Conservation (phyloP, 1,140 invertebrate genomes). For the Zaprionus tsacasi region DNA sequence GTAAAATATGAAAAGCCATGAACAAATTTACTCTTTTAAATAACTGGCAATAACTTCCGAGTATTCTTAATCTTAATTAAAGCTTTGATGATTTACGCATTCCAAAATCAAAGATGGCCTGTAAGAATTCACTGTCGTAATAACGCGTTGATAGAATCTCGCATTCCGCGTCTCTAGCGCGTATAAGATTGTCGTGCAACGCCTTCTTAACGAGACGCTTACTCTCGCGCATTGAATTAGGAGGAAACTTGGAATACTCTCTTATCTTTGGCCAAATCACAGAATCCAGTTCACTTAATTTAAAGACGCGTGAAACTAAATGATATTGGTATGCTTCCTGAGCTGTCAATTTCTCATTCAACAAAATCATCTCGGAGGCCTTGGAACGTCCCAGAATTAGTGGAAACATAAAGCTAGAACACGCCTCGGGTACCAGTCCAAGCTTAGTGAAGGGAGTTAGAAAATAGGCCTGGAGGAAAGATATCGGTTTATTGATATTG, state of each 20-base stretch:
- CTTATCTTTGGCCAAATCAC: constrained; percentile 69
- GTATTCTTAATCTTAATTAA: constrained; percentile 13
- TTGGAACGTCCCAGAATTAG: constrained; percentile 90
- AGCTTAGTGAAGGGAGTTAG: constrained; percentile 93
- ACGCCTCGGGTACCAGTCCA: constrained; percentile 93
- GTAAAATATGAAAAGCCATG: not conserved
- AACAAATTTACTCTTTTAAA: not conserved
- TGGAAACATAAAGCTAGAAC: constrained; percentile 94
- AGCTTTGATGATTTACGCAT: constrained; percentile 67
- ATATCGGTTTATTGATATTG: not conserved
- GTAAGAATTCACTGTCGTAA: constrained; percentile 55
- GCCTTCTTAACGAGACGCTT: constrained; percentile 57
- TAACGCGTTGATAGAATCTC: constrained; percentile 50
- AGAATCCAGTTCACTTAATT: constrained; percentile 51
- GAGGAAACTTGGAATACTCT: constrained; percentile 60
- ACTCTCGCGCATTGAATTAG: constrained; percentile 56
- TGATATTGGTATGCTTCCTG: constrained; percentile 90
- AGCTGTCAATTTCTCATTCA: constrained; percentile 92
- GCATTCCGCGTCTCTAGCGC: constrained; percentile 57
- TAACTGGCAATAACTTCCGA: not conserved
- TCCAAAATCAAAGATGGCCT: constrained; percentile 65
- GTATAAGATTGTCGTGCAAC: constrained; percentile 41
- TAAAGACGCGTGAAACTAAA: constrained; percentile 84
- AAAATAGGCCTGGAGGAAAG: constrained; percentile 90
- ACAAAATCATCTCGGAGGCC: constrained; percentile 92